Evolutionary conservation across 1,140 invertebrate species (phyloP).

Genomic region (Geopemphigus sp.): DNA sequence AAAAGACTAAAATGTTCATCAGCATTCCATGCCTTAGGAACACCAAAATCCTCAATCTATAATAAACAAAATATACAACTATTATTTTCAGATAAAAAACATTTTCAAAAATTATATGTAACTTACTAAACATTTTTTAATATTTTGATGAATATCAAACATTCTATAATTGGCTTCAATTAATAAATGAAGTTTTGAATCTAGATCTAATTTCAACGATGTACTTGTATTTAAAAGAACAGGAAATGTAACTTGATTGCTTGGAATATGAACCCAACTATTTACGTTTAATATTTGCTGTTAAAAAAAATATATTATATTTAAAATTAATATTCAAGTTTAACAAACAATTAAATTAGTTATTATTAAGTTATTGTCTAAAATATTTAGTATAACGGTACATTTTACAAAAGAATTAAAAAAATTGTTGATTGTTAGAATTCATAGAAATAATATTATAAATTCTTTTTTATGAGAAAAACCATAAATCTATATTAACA

Average conservation of each 20-base stretch:
- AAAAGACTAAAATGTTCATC: slow-evolving; percentile 63
- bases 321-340: neutral
- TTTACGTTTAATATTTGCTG: slow-evolving; percentile 54
- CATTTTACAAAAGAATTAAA: too few species aligned
- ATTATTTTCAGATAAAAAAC: neutral
- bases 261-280: slow-evolving; percentile 47
- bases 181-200: slow-evolving; percentile 37
- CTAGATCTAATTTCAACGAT: neutral
- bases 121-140: slow-evolving; percentile 26
- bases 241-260: slow-evolving; percentile 48
- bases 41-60: slow-evolving; percentile 67
- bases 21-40: slow-evolving; percentile 65
- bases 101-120: neutral
- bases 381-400: too few species aligned
- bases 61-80: slow-evolving; percentile 49
- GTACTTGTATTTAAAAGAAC: slow-evolving; percentile 32
- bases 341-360: too few species aligned
- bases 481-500: neutral
- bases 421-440: too few species aligned
- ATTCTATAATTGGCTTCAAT: slow-evolving; percentile 29
- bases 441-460: too few species aligned
- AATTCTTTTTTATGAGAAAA: too few species aligned
- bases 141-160: slow-evolving; percentile 6
- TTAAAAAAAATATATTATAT: slow-evolving; percentile 58
- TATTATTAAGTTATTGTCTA: neutral